These are phyloP conservation scores for Abrostola triplasia DNA, from an alignment of 2,888 invertebrate genomes.

Conservation along the genomic window DNA sequence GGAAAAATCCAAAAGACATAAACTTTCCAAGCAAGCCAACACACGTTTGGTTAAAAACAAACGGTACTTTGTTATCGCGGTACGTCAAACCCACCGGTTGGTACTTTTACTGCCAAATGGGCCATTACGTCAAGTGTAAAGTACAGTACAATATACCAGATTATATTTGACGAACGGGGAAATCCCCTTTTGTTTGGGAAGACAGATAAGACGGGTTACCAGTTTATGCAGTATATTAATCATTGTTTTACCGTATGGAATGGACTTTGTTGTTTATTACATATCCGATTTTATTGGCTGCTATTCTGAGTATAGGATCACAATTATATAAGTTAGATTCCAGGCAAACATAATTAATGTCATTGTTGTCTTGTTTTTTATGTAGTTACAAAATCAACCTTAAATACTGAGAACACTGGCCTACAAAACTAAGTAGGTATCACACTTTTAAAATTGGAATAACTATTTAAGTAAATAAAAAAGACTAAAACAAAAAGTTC, in stretches of 20 bases:
- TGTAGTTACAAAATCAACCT: too few relatives aligned
- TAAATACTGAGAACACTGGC: too few relatives aligned
- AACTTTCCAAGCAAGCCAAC: constrained; percentile 39
- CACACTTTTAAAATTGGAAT: too few relatives aligned
- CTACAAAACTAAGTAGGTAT: too few relatives aligned
- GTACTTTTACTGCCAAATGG: constrained; percentile 67
- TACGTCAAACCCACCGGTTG: constrained; percentile 67
- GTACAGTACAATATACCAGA: constrained; percentile 39
- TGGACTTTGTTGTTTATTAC: not conserved
- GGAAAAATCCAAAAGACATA: constrained; percentile 38
- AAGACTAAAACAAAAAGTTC: too few relatives aligned
- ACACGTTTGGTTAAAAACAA: constrained; percentile 55
- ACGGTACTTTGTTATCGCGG: constrained; percentile 62
- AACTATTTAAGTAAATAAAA: too few relatives aligned
- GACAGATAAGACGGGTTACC: constrained; percentile 35
- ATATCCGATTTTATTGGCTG: not conserved
- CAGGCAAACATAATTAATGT: too few relatives aligned
- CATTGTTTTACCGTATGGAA: not conserved
- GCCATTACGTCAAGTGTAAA: constrained; percentile 61
- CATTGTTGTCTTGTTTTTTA: too few relatives aligned
- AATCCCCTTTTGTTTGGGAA: constrained; percentile 43
- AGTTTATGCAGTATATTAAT: not conserved
- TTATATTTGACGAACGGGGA: constrained; percentile 62
- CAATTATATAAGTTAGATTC: too few relatives aligned
- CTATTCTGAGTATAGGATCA: not conserved